Evolutionary conservation across 2,888 invertebrate genomes (phyloP).

Genomic region (Griposia aprilina): DNA sequence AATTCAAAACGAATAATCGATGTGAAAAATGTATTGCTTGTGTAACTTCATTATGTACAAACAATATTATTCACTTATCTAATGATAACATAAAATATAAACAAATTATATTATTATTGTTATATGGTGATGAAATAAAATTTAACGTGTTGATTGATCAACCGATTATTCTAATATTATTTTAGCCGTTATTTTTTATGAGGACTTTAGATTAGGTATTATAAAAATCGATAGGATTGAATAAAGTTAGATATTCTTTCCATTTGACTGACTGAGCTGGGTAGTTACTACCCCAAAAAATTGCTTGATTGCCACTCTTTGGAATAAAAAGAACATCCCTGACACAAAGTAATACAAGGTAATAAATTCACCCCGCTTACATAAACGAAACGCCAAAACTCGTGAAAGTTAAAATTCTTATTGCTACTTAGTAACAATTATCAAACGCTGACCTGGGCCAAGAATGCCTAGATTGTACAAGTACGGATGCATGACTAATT

Average conservation of each 20-base stretch:
- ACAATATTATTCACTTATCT: background rate
- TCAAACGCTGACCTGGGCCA: constrained; percentile 13
- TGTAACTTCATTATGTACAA: background rate
- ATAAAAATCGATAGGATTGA: background rate
- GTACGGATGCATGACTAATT: background rate
- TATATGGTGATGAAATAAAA: constrained; percentile 11
- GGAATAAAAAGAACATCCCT: background rate
- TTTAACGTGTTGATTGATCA: constrained; percentile 23
- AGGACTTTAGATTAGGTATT: background rate
- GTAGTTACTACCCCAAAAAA: background rate
- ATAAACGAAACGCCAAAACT: background rate
- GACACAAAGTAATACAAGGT: background rate
- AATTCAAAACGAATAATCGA: background rate
- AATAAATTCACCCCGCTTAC: background rate
- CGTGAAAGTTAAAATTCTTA: background rate
- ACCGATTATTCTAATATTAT: constrained; percentile 7
- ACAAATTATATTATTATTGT: background rate
- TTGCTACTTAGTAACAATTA: background rate
- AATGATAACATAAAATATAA: constrained; percentile 4
- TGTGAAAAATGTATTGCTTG: background rate
- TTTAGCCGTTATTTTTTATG: constrained; percentile 14
- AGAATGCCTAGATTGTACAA: background rate
- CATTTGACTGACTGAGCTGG: background rate
- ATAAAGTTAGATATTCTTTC: background rate
- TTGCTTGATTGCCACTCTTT: background rate